Base-by-base conservation (phyloP, 2,888 invertebrate genomes). In the Germaria angustata region DNA sequence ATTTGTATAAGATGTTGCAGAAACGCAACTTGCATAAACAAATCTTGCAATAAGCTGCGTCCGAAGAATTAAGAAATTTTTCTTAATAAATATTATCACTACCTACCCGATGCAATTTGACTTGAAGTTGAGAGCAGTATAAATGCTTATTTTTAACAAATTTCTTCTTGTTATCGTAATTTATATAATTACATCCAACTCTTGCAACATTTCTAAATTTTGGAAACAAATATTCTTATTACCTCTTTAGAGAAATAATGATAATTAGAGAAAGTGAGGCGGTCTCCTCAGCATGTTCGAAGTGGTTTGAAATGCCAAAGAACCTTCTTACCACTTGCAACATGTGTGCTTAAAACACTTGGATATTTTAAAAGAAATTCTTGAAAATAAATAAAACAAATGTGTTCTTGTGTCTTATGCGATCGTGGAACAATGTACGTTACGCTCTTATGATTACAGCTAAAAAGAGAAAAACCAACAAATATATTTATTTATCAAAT, bases 261-360 rank as follows among this genome's bases (percentile, higher is more conserved):
- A 76, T 71, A 68, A 80, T 80, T 72, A 76, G 34, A 61, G 76
- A 80, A 80, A 72, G 76, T 61, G 55, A 34, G 41, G 55, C n/a
- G n/a, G n/a, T n/a, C n/a, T n/a, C n/a, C n/a, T n/a, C n/a, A n/a
- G n/a, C n/a, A n/a, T n/a, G n/a, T n/a, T n/a, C n/a, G n/a, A n/a
- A n/a, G n/a, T n/a, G n/a, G n/a, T n/a, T n/a, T n/a, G n/a, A n/a
- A n/a, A n/a, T n/a, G n/a, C n/a, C n/a, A n/a, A n/a, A n/a, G n/a
- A n/a, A n/a, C n/a, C n/a, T n/a, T n/a, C n/a, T n/a, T n/a, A 28
- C 6, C 28, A 28, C 6, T 6, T 34, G 46, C 77, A 75, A 79
- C 81, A 61, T 46, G 57, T 66, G 59, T 32, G 65, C n/a, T 46
- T 17, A 15, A 51, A 46, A 39, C 36, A 13, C 61, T 51, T 20